Conservation (phyloP, 1,140 invertebrate species). For the Paracyclopina nana region DNA sequence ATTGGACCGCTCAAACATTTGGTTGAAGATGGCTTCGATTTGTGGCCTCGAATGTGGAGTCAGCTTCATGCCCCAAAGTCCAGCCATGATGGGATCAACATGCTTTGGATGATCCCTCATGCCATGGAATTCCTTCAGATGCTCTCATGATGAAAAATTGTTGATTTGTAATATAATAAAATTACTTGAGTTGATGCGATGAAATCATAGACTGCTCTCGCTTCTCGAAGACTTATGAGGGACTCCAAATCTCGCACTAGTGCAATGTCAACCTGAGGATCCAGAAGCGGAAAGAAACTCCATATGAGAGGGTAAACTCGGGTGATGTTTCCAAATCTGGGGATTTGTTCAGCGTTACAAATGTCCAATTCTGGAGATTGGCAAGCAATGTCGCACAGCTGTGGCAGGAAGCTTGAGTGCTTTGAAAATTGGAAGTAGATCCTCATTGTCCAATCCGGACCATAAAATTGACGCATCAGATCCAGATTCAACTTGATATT, state of each 20-base stretch:
- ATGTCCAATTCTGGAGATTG: no score
- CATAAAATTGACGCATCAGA: no score
- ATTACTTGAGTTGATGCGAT: no score
- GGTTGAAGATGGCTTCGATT: background rate
- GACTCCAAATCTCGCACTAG: slow-evolving; percentile 17
- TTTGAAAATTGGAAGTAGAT: no score
- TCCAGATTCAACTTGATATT: no score
- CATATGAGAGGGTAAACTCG: background rate
- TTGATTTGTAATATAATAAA: no score
- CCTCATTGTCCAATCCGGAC: no score
- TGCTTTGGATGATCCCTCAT: slow-evolving; percentile 16
- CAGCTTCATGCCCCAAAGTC: background rate
- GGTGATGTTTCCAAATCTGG: background rate
- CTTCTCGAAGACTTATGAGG: slow-evolving; percentile 16
- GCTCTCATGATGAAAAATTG: no score
- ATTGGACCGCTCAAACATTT: background rate
- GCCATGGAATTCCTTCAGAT: background rate
- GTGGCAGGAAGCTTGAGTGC: no score
- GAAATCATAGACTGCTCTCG: slow-evolving; percentile 18
- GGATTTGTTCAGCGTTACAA: background rate
- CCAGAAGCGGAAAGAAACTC: slow-evolving; percentile 8
- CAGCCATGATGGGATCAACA: slow-evolving; percentile 9
- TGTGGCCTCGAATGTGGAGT: background rate
- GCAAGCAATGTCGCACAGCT: no score
- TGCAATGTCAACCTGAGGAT: slow-evolving; percentile 4